These are phyloP conservation scores for Nesogale talazaci DNA, from an alignment of 2,113 vertebrate genomes.

Conservation along the genomic window DNA sequence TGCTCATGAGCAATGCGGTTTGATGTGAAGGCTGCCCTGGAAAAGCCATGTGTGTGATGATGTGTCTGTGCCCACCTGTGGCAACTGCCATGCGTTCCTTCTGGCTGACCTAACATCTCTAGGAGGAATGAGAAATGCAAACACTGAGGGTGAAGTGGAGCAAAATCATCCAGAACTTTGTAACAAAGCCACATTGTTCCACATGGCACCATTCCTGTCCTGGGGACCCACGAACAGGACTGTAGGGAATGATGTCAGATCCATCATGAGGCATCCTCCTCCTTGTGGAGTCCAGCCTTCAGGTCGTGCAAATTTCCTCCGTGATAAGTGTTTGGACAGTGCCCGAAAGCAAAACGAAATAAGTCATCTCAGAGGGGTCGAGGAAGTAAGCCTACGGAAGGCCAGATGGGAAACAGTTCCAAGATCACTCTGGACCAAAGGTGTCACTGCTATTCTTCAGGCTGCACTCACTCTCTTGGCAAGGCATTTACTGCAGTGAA, in stretches of 20 bases:
- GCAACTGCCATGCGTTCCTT: constrained; percentile 62
- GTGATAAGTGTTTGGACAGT: constrained; percentile 49
- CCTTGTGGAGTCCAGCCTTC: neutral
- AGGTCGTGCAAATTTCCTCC: neutral
- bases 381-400: neutral
- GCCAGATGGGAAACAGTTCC: constrained; percentile 25
- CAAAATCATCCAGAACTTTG: neutral
- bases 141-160: neutral
- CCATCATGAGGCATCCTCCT: neutral
- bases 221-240: neutral
- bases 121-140: neutral
- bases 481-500: neutral
- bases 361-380: constrained; percentile 41
- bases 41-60: constrained; percentile 74
- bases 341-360: constrained; percentile 35
- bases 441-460: neutral
- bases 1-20: constrained; percentile 51
- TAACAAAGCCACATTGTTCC: neutral
- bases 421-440: neutral
- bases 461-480: neutral
- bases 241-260: neutral
- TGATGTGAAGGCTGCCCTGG: constrained; percentile 49
- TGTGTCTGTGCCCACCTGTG: constrained; percentile 57
- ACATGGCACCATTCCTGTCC: neutral
- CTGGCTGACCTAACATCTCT: constrained; percentile 68